Percentiles rank a stretch among this genome's conserved stretches.
Conservation (phyloP, 2,797 vertebrate genomes). For the Peromyscus nudipes region DNA sequence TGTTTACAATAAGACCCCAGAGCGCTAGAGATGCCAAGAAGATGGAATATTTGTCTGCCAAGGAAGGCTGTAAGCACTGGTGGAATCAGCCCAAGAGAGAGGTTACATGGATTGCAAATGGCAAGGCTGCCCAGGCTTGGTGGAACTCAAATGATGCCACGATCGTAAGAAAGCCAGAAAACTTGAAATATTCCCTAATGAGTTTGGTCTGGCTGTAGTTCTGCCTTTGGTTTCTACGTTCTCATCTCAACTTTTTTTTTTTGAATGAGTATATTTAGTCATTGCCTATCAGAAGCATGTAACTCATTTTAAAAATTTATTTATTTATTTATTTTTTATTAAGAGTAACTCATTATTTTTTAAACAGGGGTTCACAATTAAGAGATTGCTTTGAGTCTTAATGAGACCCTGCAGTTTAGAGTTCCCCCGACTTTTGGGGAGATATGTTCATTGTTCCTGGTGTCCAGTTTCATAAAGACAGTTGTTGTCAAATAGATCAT, state of each 20-base stretch:
- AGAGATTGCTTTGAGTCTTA: neutral
- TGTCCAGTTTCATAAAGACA: neutral
- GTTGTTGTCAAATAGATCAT: neutral
- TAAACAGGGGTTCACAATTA: neutral
- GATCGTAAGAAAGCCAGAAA: neutral
- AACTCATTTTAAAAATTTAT: neutral
- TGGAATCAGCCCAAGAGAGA: neutral
- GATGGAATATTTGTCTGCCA: neutral
- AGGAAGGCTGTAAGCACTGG: neutral
- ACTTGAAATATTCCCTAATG: neutral
- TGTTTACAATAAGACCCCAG: neutral
- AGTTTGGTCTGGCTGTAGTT: neutral
- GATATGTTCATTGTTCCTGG: neutral
- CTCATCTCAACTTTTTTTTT: neutral
- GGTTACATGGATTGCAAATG: neutral
- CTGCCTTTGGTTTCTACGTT: neutral
- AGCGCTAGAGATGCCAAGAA: too few species aligned
- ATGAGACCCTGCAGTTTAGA: neutral
- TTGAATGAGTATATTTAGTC: neutral
- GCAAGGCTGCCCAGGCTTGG: neutral
- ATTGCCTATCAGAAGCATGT: neutral
- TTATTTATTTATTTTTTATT: too few species aligned
- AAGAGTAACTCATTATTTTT: neutral
- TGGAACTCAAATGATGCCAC: neutral
- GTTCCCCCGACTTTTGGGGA: neutral